phyloP scores from a whole-genome alignment of 2,888 invertebrate genomes.

The Epistrophella euchroma region DNA sequence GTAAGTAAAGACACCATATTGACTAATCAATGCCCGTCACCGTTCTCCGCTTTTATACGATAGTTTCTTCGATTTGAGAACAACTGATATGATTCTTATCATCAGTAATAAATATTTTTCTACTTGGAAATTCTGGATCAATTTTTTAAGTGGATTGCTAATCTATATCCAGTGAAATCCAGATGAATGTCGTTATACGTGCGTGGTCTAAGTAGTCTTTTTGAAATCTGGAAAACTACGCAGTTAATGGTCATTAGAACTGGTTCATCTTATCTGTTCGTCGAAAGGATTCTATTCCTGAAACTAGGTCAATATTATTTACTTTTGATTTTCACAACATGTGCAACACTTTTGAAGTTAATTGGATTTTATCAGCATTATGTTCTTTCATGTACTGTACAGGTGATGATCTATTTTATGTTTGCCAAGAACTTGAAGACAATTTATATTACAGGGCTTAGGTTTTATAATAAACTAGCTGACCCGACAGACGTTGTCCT shows the following conservation, averaged over 20 bases:
- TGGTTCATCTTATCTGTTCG: constrained; percentile 31
- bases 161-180: constrained; percentile 44
- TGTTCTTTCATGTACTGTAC: background rate
- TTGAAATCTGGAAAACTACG: constrained; percentile 60
- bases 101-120: constrained; percentile 10
- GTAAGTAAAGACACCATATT: constrained; percentile 52
- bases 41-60: constrained; percentile 51
- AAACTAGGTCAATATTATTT: constrained; percentile 39
- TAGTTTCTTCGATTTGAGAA: constrained; percentile 42
- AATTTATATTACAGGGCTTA: background rate
- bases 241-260: constrained; percentile 43
- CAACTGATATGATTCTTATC: constrained; percentile 57
- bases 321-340: background rate
- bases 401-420: background rate
- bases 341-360: background rate
- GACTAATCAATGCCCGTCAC: constrained; percentile 29
- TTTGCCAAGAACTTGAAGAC: background rate
- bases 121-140: constrained; percentile 62
- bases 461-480: too few species aligned
- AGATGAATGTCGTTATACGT: constrained; percentile 28
- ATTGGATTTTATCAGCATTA: background rate
- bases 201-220: constrained; percentile 22
- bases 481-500: too few species aligned
- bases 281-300: background rate
- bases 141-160: constrained; percentile 45